Conservation (phyloP, 2,113 vertebrate genomes). For the Spea bombifrons region DNA sequence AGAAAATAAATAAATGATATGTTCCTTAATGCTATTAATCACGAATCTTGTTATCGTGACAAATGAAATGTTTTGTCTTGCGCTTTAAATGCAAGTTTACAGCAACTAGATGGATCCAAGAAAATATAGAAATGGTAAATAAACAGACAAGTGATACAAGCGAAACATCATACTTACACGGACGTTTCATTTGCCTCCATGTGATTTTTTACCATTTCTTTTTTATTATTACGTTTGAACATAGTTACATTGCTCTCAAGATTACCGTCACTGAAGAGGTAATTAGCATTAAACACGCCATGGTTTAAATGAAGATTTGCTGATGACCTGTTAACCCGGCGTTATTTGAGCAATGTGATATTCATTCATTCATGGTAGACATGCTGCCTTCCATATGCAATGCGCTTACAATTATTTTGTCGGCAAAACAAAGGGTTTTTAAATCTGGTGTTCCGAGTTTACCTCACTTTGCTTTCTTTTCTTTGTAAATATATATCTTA, state of each 20-base stretch:
- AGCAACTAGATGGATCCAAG: constrained; percentile 57
- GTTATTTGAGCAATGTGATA: neutral
- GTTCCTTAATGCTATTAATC: constrained; percentile 51
- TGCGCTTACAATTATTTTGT: too few relatives aligned
- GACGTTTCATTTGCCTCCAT: constrained; percentile 21
- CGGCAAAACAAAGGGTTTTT: too few relatives aligned
- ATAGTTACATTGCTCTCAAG: neutral
- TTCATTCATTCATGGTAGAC: neutral
- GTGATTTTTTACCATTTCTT: constrained; percentile 8
- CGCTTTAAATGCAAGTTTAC: constrained; percentile 48
- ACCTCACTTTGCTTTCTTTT: constrained; percentile 98
- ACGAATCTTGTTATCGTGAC: constrained; percentile 57
- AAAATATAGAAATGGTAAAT: constrained; percentile 53
- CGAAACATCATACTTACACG: constrained; percentile 57
- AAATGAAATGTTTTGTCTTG: constrained; percentile 49
- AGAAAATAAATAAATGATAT: constrained; percentile 72
- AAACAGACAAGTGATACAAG: constrained; percentile 53
- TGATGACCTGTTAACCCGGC: neutral
- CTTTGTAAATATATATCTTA: constrained; percentile 97
- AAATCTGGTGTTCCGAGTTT: constrained; percentile 48
- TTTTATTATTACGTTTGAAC: neutral
- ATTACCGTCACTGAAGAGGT: neutral
- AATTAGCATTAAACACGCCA: neutral
- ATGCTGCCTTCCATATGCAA: too few relatives aligned
- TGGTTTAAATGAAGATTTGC: neutral